A percentile compares a stretch with the other conserved stretches of the same genome.
These are phyloP conservation scores for Setophaga coronata DNA, from an alignment of 2,113 vertebrate species.

Conservation along the genomic window DNA sequence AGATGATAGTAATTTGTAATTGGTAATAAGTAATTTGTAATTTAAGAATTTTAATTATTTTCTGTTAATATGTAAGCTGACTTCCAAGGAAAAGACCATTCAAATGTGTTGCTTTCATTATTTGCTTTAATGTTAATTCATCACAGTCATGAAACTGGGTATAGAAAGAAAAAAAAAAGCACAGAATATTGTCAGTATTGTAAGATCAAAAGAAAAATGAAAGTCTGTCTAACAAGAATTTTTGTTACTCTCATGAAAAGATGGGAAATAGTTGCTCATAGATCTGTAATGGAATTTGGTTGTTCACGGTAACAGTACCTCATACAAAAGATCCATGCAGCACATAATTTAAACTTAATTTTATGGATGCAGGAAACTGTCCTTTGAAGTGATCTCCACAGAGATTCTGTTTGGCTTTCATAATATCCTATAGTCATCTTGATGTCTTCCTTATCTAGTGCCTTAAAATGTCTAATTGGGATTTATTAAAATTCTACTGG, in stretches of 20 bases:
- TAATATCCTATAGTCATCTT: background rate
- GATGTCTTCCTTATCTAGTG: background rate
- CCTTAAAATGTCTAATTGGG: background rate
- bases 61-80: background rate
- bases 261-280: background rate
- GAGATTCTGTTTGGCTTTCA: background rate
- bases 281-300: background rate
- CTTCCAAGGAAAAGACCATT: background rate
- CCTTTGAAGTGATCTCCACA: conserved; percentile 14
- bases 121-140: background rate
- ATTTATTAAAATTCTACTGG: background rate
- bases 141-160: background rate
- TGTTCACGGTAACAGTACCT: background rate
- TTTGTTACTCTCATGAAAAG: background rate
- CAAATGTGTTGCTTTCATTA: background rate
- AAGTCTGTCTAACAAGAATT: background rate
- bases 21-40: background rate
- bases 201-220: background rate
- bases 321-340: background rate
- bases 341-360: conserved; percentile 1
- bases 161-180: background rate
- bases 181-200: background rate
- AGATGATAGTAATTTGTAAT: background rate
- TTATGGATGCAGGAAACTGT: background rate
- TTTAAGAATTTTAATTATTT: conserved; percentile 5